Conservation (phyloP, 2,888 invertebrate genomes). For the Tenthredo scrophulariae region DNA sequence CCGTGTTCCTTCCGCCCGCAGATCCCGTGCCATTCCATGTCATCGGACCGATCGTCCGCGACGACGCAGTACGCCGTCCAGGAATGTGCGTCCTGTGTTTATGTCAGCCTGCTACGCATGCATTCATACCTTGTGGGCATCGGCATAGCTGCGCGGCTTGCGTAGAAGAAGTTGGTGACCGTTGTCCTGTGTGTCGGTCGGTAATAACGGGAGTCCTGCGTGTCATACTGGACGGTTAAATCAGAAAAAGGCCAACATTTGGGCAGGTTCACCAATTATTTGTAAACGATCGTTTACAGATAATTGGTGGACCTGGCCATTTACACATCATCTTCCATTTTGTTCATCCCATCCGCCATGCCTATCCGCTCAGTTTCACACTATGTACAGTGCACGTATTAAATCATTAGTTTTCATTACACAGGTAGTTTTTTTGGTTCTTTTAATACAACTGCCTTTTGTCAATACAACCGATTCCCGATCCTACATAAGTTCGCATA, state of each 20-base stretch:
- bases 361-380: not conserved
- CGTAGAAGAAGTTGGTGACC: not conserved
- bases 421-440: too few relatives aligned
- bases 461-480: not conserved
- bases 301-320: too few relatives aligned
- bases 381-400: too few relatives aligned
- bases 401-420: too few relatives aligned
- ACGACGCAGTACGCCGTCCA: not conserved
- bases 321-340: too few relatives aligned
- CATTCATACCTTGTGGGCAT: not conserved
- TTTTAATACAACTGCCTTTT: not conserved
- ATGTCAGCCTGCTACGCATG: not conserved
- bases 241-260: not conserved
- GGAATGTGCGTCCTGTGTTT: not conserved
- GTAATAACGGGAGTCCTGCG: not conserved
- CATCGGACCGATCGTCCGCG: not conserved
- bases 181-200: not conserved
- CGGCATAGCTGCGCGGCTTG: not conserved
- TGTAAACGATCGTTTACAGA: too few relatives aligned
- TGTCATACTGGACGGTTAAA: not conserved
- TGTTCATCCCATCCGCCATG: not conserved
- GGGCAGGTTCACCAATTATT: too few relatives aligned
- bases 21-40: not conserved
- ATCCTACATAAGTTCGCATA: too few relatives aligned
- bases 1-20: not conserved